These are phyloP conservation scores for Carpatolechia fugitivella DNA, from an alignment of 2,888 invertebrate genomes.

Conservation along the genomic window DNA sequence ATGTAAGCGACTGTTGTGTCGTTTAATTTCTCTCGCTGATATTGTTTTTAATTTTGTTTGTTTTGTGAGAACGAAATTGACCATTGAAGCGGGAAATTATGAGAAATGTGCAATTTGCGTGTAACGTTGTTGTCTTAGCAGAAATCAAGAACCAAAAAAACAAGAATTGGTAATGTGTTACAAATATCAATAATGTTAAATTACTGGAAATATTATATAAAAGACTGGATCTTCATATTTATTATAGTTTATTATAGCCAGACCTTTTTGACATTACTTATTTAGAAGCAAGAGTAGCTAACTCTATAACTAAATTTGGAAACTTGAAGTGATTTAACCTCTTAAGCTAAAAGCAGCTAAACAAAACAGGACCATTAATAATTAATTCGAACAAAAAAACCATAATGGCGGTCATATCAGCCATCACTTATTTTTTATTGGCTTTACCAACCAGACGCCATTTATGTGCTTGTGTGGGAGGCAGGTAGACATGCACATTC, in stretches of 20 bases:
- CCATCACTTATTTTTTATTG: constrained; percentile 21
- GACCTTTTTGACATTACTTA: too few species aligned
- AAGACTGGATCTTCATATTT: too few species aligned
- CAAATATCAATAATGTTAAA: too few species aligned
- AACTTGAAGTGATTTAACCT: neutral
- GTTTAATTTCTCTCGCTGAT: constrained; percentile 2
- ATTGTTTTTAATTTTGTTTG: neutral
- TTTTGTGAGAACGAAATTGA: neutral
- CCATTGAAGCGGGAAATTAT: neutral
- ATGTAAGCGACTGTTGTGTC: constrained; percentile 13
- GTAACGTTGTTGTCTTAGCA: too few species aligned
- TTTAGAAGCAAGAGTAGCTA: neutral
- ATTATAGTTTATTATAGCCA: too few species aligned
- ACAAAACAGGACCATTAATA: neutral
- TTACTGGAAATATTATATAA: too few species aligned
- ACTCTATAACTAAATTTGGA: neutral
- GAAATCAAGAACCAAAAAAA: too few species aligned
- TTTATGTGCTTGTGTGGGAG: constrained; percentile 28
- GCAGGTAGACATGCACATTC: constrained; percentile 19
- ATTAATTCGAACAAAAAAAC: constrained; percentile 5
- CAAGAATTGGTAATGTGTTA: too few species aligned
- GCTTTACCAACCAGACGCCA: constrained; percentile 19
- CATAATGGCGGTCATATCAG: constrained; percentile 5
- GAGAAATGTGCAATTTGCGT: neutral
- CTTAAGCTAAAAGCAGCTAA: neutral